Conservation (phyloP, 2,113 vertebrate genomes). For the Oncorhynchus masou region DNA sequence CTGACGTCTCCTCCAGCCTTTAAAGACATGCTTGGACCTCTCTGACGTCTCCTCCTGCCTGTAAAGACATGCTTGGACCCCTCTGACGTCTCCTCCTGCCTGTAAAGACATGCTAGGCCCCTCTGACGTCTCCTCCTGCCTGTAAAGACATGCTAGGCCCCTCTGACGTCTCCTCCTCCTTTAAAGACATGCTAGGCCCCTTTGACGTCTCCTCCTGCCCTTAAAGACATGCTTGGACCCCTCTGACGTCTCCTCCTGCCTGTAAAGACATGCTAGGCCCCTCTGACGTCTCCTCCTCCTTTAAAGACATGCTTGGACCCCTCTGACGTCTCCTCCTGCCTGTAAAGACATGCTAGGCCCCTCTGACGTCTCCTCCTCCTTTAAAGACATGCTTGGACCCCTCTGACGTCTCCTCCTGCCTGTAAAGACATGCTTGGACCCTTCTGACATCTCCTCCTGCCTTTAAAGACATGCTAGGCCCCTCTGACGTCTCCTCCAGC, state of each 20-base stretch:
- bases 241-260: background rate
- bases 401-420: background rate
- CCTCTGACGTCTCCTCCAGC: background rate
- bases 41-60: background rate
- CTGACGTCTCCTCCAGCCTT: background rate
- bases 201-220: background rate
- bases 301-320: background rate
- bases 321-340: background rate
- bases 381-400: background rate
- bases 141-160: background rate
- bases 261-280: background rate
- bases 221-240: background rate
- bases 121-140: background rate
- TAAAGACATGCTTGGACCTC: background rate
- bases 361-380: background rate
- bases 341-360: background rate
- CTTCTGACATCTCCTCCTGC: background rate
- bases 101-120: background rate
- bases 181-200: background rate
- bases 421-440: background rate
- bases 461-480: background rate
- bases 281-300: background rate
- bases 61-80: background rate
- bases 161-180: background rate
- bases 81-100: background rate